Percentiles rank a stretch among this genome's conserved stretches.
Evolutionary conservation across 2,797 vertebrate genomes (phyloP).

Genomic region (Lerista edwardsae): DNA sequence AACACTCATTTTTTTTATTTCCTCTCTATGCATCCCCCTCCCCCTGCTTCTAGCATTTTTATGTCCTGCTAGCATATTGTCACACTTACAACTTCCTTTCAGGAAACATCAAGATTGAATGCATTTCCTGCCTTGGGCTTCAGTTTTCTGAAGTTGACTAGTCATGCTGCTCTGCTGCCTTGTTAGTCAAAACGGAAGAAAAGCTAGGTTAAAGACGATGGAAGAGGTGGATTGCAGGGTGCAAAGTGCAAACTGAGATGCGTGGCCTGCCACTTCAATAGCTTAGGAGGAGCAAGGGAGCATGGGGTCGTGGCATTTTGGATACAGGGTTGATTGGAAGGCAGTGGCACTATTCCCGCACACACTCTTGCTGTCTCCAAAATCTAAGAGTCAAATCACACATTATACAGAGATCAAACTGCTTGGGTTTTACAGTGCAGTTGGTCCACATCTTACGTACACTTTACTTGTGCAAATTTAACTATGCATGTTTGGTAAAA

Average conservation of each 20-base stretch:
- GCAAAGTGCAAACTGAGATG: too few relatives aligned
- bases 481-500: too few relatives aligned
- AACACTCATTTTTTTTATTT: slow-evolving; percentile 5
- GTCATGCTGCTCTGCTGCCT: not conserved
- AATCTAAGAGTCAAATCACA: not conserved
- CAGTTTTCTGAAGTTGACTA: slow-evolving; percentile 6
- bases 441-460: too few relatives aligned
- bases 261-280: not conserved
- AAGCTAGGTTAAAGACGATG: not conserved
- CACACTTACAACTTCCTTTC: slow-evolving; percentile 6
- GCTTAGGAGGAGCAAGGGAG: too few relatives aligned
- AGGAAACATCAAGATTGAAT: slow-evolving; percentile 22
- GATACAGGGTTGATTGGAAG: not conserved
- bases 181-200: not conserved
- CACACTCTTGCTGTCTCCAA: not conserved
- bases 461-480: too few relatives aligned
- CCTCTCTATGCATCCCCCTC: not conserved
- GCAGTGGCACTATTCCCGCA: not conserved
- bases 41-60: slow-evolving; percentile 1
- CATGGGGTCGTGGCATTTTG: not conserved
- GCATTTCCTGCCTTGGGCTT: slow-evolving; percentile 32
- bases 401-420: not conserved
- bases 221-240: not conserved
- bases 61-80: not conserved
- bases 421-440: too few relatives aligned